A percentile compares a stretch with the other conserved stretches of the same genome.
Evolutionary conservation across 2,113 vertebrate genomes (phyloP).

Genomic region (Stictonetta naevosa): DNA sequence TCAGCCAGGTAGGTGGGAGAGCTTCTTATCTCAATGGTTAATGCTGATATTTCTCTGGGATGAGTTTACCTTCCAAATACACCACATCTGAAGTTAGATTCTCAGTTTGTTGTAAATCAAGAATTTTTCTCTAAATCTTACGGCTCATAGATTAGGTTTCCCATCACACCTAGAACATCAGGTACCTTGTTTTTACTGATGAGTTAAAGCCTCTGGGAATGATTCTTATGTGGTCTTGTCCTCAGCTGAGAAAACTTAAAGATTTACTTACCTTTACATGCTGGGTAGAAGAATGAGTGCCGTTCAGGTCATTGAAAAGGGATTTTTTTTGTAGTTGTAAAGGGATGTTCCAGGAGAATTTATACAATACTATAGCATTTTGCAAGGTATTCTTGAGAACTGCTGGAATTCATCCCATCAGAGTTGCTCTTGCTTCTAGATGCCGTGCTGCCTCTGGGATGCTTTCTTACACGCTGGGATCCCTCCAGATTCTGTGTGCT

Average conservation of each 20-base stretch:
- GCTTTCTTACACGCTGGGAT: not conserved
- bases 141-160: not conserved
- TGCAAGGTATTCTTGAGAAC: not conserved
- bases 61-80: not conserved
- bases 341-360: not conserved
- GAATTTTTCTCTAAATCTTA: not conserved
- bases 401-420: not conserved
- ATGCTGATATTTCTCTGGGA: not conserved
- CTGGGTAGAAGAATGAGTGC: not conserved
- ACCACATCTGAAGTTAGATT: not conserved
- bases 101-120: not conserved
- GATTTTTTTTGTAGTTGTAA: not conserved
- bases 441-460: not conserved
- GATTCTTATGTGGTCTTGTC: not conserved
- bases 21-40: not conserved
- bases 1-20: not conserved
- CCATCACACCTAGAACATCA: not conserved
- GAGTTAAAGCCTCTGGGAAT: not conserved
- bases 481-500: not conserved
- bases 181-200: not conserved
- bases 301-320: not conserved
- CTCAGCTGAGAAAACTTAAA: not conserved
- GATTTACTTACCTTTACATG: not conserved
- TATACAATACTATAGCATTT: not conserved
- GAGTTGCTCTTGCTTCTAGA: not conserved